These are phyloP conservation scores for Myotis vivesi DNA, from an alignment of 2,797 vertebrate species.

Conservation along the genomic window DNA sequence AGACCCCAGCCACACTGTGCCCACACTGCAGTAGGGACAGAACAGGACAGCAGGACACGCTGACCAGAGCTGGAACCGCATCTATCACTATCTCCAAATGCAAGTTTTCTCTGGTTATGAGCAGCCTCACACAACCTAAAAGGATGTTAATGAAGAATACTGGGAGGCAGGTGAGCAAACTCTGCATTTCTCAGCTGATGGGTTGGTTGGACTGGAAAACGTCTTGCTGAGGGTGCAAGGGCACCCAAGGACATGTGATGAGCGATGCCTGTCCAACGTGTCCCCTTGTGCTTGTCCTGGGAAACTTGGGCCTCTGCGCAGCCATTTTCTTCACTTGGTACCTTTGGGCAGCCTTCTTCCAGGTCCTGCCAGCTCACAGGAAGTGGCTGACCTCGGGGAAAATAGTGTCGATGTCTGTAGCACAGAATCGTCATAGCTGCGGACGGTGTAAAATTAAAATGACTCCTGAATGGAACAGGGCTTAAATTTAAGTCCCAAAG, in stretches of 20 bases:
- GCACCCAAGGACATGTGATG: not conserved
- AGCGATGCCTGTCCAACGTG: too few species aligned
- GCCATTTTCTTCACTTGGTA: not conserved
- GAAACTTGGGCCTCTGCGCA: not conserved
- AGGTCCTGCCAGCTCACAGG: not conserved
- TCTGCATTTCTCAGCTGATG: not conserved
- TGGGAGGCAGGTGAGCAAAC: too few species aligned
- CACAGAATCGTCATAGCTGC: not conserved
- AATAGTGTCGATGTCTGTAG: not conserved
- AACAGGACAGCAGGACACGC: not conserved
- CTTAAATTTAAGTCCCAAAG: not conserved
- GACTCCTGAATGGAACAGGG: not conserved
- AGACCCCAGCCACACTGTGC: fast-evolving
- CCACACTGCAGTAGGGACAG: not conserved
- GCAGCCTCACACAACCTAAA: not conserved
- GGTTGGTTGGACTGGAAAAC: not conserved
- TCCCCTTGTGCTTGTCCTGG: not conserved
- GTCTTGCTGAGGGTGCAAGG: not conserved
- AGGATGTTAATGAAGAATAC: not conserved
- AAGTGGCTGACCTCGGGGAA: not conserved
- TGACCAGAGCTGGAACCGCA: not conserved
- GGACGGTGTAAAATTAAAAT: not conserved
- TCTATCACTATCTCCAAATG: fast-evolving
- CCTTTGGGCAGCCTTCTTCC: not conserved
- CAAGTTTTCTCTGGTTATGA: not conserved